Evolutionary conservation across 2,888 invertebrate species (phyloP), one percentile per base, ranked within the genome.

Genomic region (Machimus rusticus): DNA sequence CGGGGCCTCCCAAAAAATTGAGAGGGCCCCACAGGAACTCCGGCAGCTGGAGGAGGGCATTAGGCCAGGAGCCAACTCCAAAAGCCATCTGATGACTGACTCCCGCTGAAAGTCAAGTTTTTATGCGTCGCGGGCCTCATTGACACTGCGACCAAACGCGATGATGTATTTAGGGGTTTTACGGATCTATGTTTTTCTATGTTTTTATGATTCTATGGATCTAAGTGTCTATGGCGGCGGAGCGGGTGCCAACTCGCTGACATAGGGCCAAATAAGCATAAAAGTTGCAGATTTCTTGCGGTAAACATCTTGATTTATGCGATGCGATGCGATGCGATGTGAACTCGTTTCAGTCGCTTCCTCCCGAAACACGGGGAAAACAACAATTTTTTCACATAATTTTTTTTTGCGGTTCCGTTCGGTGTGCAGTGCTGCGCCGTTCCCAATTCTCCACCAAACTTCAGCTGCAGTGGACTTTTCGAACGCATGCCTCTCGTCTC

Each of bases 281-380:
- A 82, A 82, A 82, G 39, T 82, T 82, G 82, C 82, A 82, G 57
- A 37, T 82, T 82, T 57, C 57, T 82, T 82, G 82, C 82, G 82
- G 82, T 82, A 82, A 82, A 82, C 82, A 82, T 55, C 66, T 82
- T 82, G 82, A 82, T 82, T 82, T 82, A 82, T 82, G 14, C 82
- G 66, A 82, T 57, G 16, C 8, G 66, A 82, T 57, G 16, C 8
- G 37, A 82, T 82, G 14, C 82, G 82, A 82, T 57, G 14, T n/a
- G 34, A 82, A 37, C 66, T 37, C 57, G 23, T 57, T 66, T 23
- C 82, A 19, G 57, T 82, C 37, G 82, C 37, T 82, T 46, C 19
- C 51, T 34, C 37, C 9, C 9, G 57, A n/a, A n/a, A 51, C 79
- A 79, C 31, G 66, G 28, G 23, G 37, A 82, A 82, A 82, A 82